These are phyloP conservation scores for Urocolius indicus DNA, from an alignment of 2,113 vertebrate species.

Conservation along the genomic window DNA sequence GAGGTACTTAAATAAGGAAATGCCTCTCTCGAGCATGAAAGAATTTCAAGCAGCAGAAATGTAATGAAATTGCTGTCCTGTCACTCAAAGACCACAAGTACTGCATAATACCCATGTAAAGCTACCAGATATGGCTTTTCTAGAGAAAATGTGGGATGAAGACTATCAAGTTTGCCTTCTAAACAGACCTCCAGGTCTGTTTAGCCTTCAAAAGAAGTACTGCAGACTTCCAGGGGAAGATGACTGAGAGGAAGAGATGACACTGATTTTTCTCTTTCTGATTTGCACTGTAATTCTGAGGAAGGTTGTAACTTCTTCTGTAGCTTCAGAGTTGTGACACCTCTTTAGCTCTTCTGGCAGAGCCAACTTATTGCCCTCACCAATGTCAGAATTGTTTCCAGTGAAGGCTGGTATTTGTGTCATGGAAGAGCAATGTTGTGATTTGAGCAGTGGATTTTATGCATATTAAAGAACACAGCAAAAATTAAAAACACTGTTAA, in stretches of 20 bases:
- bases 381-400: not conserved
- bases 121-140: not conserved
- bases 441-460: conserved; percentile 6
- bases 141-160: not conserved
- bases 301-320: not conserved
- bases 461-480: not conserved
- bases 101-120: not conserved
- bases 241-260: not conserved
- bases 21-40: not conserved
- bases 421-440: not conserved
- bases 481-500: not conserved
- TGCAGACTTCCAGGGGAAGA: not conserved
- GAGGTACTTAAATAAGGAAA: not conserved
- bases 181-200: not conserved
- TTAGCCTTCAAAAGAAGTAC: not conserved
- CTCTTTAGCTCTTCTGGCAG: not conserved
- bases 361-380: not conserved
- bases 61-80: not conserved
- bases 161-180: not conserved
- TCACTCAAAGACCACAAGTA: not conserved
- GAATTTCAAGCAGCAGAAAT: not conserved
- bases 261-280: not conserved
- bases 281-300: not conserved
- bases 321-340: not conserved
- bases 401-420: not conserved